phyloP scores from a whole-genome alignment of 2,113 vertebrate genomes.

The Toxostoma redivivum region DNA sequence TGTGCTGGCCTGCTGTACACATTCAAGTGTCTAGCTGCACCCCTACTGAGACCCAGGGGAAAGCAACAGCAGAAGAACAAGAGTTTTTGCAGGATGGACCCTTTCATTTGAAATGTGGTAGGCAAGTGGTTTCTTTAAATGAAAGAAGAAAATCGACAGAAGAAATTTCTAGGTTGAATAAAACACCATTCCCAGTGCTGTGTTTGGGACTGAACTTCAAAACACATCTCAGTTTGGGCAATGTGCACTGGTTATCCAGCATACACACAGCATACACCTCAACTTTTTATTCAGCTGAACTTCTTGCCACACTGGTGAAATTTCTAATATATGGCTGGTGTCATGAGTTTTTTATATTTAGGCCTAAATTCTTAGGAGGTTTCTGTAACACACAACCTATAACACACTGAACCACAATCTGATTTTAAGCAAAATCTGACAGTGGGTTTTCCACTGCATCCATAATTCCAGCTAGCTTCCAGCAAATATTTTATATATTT shows the following conservation, averaged over 20 bases:
- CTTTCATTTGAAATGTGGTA: conserved; percentile 31
- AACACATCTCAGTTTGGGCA: not conserved
- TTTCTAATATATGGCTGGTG: not conserved
- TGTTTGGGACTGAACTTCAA: not conserved
- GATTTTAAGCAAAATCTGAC: not conserved
- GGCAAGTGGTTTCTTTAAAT: conserved; percentile 16
- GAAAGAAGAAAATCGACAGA: conserved; percentile 13
- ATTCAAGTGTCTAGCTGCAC: not conserved
- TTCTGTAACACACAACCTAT: not conserved
- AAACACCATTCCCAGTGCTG: not conserved
- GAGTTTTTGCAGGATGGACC: not conserved
- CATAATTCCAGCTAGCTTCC: not conserved
- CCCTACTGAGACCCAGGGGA: not conserved
- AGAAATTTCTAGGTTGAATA: not conserved
- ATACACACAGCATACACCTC: not conserved
- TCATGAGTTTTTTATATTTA: not conserved
- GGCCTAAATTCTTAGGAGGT: not conserved
- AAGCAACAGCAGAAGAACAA: conserved; percentile 16
- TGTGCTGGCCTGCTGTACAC: not conserved
- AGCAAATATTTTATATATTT: not conserved
- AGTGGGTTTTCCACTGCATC: not conserved
- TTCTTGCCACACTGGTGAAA: not conserved
- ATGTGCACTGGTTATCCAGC: not conserved
- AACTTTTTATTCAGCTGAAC: not conserved
- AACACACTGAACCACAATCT: not conserved